phyloP scores from a whole-genome alignment of 2,113 vertebrate species.

The Ellobius talpinus region DNA sequence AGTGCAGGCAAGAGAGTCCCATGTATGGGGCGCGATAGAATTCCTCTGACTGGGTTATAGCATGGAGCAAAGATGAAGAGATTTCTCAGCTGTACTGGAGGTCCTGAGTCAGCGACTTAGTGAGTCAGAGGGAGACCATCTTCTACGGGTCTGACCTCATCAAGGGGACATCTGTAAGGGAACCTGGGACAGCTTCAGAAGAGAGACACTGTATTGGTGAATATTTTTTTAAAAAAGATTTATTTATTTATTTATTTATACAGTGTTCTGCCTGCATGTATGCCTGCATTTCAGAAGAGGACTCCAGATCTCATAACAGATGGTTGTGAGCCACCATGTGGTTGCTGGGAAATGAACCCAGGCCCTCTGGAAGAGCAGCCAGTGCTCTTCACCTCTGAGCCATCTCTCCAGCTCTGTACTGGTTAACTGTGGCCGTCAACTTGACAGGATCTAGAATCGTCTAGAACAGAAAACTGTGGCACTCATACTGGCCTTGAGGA shows the following conservation, averaged over 20 bases:
- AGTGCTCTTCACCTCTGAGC: too few species aligned
- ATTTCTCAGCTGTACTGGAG: not conserved
- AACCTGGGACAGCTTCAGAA: not conserved
- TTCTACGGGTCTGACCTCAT: not conserved
- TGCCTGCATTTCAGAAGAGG: too few species aligned
- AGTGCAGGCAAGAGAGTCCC: too few species aligned
- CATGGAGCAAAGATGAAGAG: not conserved
- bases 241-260: too few species aligned
- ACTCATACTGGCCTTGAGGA: not conserved
- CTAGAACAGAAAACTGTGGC: not conserved
- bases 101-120: not conserved
- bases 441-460: not conserved
- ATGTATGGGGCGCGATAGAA: fast-evolving
- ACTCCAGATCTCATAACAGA: too few species aligned
- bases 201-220: not conserved
- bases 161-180: not conserved
- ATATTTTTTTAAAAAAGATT: too few species aligned
- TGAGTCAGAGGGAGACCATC: not conserved
- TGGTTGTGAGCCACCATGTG: too few species aligned
- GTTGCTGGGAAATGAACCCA: too few species aligned
- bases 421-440: not conserved
- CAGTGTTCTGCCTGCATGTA: too few species aligned
- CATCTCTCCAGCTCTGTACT: too few species aligned
- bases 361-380: too few species aligned
- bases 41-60: not conserved